Percentiles rank a stretch among this genome's conserved stretches.
phyloP scores from a whole-genome alignment of 1,140 invertebrate genomes.

The Arion vulgaris region DNA sequence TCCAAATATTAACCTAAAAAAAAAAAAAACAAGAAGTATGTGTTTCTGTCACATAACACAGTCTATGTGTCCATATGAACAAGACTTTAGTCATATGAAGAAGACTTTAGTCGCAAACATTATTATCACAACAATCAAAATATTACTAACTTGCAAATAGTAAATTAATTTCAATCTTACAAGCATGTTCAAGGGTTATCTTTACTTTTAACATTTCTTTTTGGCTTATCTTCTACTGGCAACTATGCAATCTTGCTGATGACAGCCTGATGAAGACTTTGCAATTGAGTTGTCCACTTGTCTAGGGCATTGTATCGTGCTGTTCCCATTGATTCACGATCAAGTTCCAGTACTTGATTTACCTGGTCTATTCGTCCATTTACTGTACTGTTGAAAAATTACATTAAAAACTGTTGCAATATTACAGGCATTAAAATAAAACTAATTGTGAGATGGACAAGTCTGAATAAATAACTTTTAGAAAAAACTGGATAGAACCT shows the following conservation, averaged over 20 bases:
- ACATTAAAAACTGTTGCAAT: too few species aligned
- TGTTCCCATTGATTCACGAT: constrained; percentile 84
- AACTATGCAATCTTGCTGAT: constrained; percentile 77
- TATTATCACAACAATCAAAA: too few species aligned
- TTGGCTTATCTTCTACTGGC: not conserved
- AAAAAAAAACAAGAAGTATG: too few species aligned
- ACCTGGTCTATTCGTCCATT: constrained; percentile 96
- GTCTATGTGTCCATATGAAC: too few species aligned
- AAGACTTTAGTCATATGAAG: too few species aligned
- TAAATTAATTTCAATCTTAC: not conserved
- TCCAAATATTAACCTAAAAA: too few species aligned
- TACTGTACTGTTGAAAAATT: constrained; percentile 83
- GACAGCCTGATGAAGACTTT: constrained; percentile 89
- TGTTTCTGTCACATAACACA: too few species aligned
- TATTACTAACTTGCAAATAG: not conserved
- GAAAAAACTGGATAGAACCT: not conserved
- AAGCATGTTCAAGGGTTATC: not conserved
- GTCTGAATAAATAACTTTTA: not conserved
- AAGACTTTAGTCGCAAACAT: too few species aligned
- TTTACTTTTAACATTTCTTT: not conserved
- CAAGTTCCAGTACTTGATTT: constrained; percentile 93
- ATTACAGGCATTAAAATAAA: not conserved
- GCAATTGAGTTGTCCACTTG: constrained; percentile 95
- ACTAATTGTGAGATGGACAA: not conserved
- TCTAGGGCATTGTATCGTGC: constrained; percentile 93